A percentile compares a stretch with the other conserved stretches of the same genome.
Evolutionary conservation across 2,113 vertebrate species (phyloP).

Genomic region (Petrocephalus microphthalmus): DNA sequence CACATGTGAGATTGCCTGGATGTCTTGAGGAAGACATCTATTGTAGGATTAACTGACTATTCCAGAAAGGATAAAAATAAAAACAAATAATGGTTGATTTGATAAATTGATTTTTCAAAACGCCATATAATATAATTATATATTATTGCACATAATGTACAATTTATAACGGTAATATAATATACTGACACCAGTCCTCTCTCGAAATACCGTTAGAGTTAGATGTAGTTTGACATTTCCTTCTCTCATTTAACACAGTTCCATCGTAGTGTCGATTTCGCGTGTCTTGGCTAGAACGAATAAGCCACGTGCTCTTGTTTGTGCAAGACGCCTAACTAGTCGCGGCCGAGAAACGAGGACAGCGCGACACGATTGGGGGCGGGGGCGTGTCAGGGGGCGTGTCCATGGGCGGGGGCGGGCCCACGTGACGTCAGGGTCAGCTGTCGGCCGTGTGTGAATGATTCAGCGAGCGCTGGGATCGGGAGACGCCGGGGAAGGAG

Average conservation of each 20-base stretch:
- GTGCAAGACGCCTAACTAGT: not conserved
- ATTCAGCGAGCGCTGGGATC: slow-evolving; percentile 16
- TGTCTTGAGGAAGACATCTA: not conserved
- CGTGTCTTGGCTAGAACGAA: not conserved
- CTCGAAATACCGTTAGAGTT: not conserved
- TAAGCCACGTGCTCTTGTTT: not conserved
- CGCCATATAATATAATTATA: not conserved
- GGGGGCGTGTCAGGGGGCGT: no score
- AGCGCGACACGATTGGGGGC: not conserved
- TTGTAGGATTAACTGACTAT: not conserved
- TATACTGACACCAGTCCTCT: not conserved
- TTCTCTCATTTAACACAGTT: not conserved
- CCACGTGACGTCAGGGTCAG: slow-evolving; percentile 18
- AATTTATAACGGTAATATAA: not conserved
- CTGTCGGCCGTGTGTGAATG: slow-evolving; percentile 24
- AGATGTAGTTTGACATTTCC: not conserved
- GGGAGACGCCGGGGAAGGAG: not conserved
- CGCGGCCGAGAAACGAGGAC: not conserved
- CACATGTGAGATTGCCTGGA: not conserved
- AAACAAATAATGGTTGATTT: not conserved
- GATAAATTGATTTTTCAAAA: not conserved
- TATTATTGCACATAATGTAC: not conserved
- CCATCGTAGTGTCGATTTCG: not conserved
- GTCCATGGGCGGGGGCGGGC: not conserved
- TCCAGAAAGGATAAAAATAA: not conserved